A percentile compares a stretch with the other conserved stretches of the same genome.
Evolutionary conservation across 92 coral and sea anemone species (phyloP).

Genomic region (Palythoa caribaeorum): DNA sequence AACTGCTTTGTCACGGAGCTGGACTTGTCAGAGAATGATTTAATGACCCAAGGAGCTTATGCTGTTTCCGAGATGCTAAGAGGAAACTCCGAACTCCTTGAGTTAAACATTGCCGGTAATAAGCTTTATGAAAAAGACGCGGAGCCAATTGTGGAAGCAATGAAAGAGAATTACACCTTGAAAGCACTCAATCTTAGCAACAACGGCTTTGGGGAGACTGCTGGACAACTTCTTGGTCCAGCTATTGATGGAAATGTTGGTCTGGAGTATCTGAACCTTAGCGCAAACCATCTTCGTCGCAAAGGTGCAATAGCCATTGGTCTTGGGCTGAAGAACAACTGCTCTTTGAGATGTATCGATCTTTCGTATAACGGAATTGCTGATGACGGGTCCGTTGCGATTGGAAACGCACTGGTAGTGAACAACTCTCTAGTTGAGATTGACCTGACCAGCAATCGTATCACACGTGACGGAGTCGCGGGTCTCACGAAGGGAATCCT

Average conservation of each 20-base stretch:
- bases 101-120: constrained; percentile 83
- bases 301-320: constrained; percentile 90
- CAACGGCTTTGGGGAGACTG: constrained; percentile 82
- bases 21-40: constrained; percentile 89
- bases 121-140: constrained; percentile 84
- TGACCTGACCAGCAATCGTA: constrained; percentile 86
- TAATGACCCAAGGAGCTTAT: constrained; percentile 93
- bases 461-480: constrained; percentile 78
- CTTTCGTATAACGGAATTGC: constrained; percentile 97
- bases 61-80: constrained; percentile 93
- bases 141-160: constrained; percentile 94
- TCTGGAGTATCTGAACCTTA: constrained; percentile 83
- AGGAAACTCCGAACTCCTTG: constrained; percentile 86
- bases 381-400: constrained; percentile 90
- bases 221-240: constrained; percentile 93
- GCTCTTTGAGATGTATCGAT: constrained; percentile 83
- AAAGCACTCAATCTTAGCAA: constrained; percentile 89
- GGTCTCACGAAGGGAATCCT: constrained; percentile 76
- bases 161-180: constrained; percentile 88
- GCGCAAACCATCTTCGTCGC: constrained; percentile 93
- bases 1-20: constrained; percentile 91
- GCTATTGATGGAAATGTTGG: constrained; percentile 94
- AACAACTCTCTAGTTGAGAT: constrained; percentile 84
- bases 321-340: constrained; percentile 79
- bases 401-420: constrained; percentile 78